Percentiles rank a stretch among this genome's conserved stretches.
These are phyloP conservation scores for Lucilia sericata DNA, from an alignment of 1,140 invertebrate genomes.

Conservation along the genomic window DNA sequence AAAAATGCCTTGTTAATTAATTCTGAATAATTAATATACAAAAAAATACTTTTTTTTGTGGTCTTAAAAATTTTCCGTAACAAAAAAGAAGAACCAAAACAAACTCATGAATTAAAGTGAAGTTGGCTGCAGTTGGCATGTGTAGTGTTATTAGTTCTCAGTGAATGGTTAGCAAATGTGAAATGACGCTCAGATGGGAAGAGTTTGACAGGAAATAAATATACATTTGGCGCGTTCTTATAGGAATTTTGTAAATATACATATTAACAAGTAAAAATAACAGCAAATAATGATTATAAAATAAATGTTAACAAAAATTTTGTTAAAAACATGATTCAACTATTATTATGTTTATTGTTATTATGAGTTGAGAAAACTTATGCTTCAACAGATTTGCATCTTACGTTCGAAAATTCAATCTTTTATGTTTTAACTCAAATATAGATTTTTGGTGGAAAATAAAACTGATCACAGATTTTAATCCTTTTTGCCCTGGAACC, in stretches of 20 bases:
- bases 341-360: too few species aligned
- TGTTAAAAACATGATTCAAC: too few species aligned
- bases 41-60: not conserved
- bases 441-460: too few species aligned
- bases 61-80: conserved; percentile 23
- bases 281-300: not conserved
- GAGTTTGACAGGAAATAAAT: not conserved
- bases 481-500: too few species aligned
- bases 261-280: not conserved
- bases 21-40: conserved; percentile 4
- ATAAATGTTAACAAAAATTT: too few species aligned
- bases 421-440: too few species aligned
- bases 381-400: too few species aligned
- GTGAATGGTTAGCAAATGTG: not conserved
- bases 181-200: not conserved
- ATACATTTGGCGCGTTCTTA: not conserved
- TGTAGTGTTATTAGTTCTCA: not conserved
- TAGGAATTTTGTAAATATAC: not conserved
- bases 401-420: too few species aligned
- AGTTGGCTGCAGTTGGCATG: conserved; percentile 20
- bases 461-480: too few species aligned
- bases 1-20: not conserved
- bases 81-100: conserved; percentile 40
- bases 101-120: conserved; percentile 10
- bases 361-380: too few species aligned